Evolutionary conservation across 1,140 invertebrate genomes (phyloP).

Genomic region (Drosophila sulfurigaster): DNA sequence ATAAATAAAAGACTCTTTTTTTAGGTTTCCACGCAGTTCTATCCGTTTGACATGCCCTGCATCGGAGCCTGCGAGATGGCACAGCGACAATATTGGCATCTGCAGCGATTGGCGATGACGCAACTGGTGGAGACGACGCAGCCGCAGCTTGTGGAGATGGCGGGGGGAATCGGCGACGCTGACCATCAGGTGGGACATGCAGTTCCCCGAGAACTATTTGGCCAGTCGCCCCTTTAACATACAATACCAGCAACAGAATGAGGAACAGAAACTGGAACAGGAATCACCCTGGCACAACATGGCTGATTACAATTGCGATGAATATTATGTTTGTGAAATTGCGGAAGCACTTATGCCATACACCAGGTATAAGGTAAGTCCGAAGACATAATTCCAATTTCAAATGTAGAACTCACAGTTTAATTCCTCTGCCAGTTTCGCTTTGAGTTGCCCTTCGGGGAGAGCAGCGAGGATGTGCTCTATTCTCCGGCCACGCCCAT

Average conservation of each 20-base stretch:
- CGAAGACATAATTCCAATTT: background rate
- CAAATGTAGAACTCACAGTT: background rate
- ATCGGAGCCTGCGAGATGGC: constrained; percentile 84
- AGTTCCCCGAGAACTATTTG: constrained; percentile 85
- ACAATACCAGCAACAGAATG: constrained; percentile 88
- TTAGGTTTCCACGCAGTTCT: constrained; percentile 91
- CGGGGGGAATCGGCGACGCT: constrained; percentile 78
- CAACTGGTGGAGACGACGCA: constrained; percentile 56
- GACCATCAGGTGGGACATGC: constrained; percentile 91
- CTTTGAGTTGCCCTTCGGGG: constrained; percentile 91
- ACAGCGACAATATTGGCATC: constrained; percentile 74
- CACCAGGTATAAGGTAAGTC: constrained; percentile 93
- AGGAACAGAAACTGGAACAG: constrained; percentile 86
- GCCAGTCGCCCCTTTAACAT: constrained; percentile 85
- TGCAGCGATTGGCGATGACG: constrained; percentile 65
- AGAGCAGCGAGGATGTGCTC: constrained; percentile 89
- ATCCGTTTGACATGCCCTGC: constrained; percentile 89
- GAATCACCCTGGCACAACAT: constrained; percentile 88
- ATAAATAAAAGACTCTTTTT: background rate
- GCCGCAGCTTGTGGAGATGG: constrained; percentile 52
- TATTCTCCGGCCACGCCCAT: constrained; percentile 92
- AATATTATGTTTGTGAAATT: constrained; percentile 75
- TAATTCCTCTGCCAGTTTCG: constrained; percentile 86
- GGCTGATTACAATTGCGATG: constrained; percentile 86
- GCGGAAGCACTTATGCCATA: constrained; percentile 93